These are phyloP conservation scores for Channa maculata DNA, from an alignment of 2,113 vertebrate genomes.

Conservation along the genomic window DNA sequence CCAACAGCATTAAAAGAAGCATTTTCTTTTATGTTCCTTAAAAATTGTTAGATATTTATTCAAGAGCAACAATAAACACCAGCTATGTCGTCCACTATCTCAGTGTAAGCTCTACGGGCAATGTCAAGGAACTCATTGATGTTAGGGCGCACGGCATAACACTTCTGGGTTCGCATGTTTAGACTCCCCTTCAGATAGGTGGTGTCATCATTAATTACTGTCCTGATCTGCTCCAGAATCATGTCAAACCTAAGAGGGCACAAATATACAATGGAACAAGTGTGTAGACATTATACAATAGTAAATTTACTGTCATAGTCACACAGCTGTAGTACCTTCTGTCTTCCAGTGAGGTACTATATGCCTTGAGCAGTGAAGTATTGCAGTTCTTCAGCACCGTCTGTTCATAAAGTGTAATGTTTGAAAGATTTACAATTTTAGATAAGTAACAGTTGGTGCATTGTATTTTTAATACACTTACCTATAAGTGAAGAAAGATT, in stretches of 20 bases:
- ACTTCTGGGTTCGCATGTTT: slow-evolving; percentile 96
- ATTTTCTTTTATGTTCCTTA: neutral
- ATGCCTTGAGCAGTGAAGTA: slow-evolving; percentile 90
- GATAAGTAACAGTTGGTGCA: neutral
- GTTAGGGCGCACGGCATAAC: slow-evolving; percentile 94
- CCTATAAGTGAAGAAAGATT: neutral
- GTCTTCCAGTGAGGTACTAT: slow-evolving; percentile 89
- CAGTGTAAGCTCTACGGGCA: slow-evolving; percentile 93
- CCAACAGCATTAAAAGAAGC: neutral
- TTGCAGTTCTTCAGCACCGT: slow-evolving; percentile 86
- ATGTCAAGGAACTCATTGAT: slow-evolving; percentile 96
- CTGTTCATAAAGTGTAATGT: slow-evolving; percentile 74
- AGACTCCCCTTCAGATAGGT: slow-evolving; percentile 92
- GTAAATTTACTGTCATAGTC: neutral
- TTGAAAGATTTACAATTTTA: neutral
- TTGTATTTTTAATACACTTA: neutral
- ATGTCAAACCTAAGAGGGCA: slow-evolving; percentile 86
- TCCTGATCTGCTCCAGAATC: slow-evolving; percentile 93
- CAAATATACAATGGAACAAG: neutral
- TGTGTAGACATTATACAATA: neutral
- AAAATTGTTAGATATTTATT: neutral
- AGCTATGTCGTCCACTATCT: slow-evolving; percentile 97
- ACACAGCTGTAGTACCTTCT: slow-evolving; percentile 79
- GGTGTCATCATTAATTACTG: slow-evolving; percentile 92
- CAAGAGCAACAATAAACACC: slow-evolving; percentile 76